Percentiles rank a stretch among this genome's conserved stretches.
These are phyloP conservation scores for Euwallacea fornicatus DNA, from an alignment of 1,140 invertebrate species.

Conservation along the genomic window DNA sequence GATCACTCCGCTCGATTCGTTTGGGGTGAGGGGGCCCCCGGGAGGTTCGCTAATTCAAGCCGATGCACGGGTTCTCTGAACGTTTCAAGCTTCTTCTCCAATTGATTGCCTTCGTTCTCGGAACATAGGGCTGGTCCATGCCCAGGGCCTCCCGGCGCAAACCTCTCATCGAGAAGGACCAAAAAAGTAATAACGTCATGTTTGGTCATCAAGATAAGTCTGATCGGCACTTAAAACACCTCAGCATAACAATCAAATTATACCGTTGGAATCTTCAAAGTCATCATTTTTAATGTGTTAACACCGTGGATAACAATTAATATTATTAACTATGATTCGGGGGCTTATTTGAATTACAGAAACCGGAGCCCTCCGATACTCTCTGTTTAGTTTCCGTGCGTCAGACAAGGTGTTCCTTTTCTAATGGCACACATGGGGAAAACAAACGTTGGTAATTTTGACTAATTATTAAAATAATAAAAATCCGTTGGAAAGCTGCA, in stretches of 20 bases:
- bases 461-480: conserved; percentile 25
- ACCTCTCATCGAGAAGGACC: no score
- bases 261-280: conserved; percentile 17
- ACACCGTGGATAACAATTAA: conserved; percentile 29
- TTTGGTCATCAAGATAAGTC: conserved; percentile 22
- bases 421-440: background rate
- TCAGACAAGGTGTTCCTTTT: background rate
- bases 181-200: background rate
- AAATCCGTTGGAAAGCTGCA: conserved; percentile 13
- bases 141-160: no score
- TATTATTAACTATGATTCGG: conserved; percentile 18
- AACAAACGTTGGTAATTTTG: background rate
- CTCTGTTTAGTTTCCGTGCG: background rate
- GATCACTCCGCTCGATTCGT: no score
- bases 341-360: background rate
- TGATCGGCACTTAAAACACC: conserved; percentile 30
- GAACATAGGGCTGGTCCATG: no score
- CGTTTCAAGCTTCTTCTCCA: no score
- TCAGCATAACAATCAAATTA: conserved; percentile 31
- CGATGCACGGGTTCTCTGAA: no score
- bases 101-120: no score
- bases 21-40: no score
- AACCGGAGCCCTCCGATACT: background rate
- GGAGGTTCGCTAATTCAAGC: no score
- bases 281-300: conserved; percentile 38